Evolutionary conservation across 2,888 invertebrate genomes (phyloP).

Genomic region (Dorcus hopei): DNA sequence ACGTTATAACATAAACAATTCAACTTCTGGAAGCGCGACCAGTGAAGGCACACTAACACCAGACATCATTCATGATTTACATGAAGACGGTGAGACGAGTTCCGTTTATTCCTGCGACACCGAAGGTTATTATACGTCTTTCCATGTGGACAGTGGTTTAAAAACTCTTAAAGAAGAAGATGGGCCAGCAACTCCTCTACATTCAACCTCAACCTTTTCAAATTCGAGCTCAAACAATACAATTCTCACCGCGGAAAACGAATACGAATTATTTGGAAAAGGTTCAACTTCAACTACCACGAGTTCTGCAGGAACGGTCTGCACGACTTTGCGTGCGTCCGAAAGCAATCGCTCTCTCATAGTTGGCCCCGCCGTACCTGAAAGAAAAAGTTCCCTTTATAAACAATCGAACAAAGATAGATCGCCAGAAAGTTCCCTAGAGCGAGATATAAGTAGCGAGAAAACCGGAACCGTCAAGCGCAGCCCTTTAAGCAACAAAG

Average conservation of each 20-base stretch:
- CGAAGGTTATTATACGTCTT: conserved; percentile 96
- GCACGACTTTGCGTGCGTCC: conserved; percentile 74
- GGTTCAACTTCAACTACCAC: conserved; percentile 89
- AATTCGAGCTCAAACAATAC: conserved; percentile 70
- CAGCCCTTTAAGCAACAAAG: conserved; percentile 49
- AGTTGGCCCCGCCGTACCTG: conserved; percentile 75
- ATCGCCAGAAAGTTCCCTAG: conserved; percentile 52
- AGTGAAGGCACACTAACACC: conserved; percentile 83
- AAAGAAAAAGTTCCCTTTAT: conserved; percentile 73
- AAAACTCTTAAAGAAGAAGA: conserved; percentile 79
- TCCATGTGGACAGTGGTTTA: conserved; percentile 93
- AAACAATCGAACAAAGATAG: conserved; percentile 52
- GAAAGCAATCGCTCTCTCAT: conserved; percentile 62
- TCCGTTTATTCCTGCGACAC: conserved; percentile 95
- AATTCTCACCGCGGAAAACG: conserved; percentile 74
- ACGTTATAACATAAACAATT: conserved; percentile 64
- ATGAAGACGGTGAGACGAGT: conserved; percentile 82
- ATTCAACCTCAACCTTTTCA: conserved; percentile 66
- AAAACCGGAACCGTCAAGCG: conserved; percentile 49
- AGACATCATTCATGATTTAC: conserved; percentile 74
- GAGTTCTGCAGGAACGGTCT: conserved; percentile 86
- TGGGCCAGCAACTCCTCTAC: conserved; percentile 69
- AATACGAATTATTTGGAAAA: conserved; percentile 88
- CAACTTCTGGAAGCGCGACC: conserved; percentile 78
- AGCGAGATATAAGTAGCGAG: conserved; percentile 41